Percentiles rank a stretch among this genome's conserved stretches.
Conservation (phyloP, 2,797 vertebrate species). For the Alectoris magna region DNA sequence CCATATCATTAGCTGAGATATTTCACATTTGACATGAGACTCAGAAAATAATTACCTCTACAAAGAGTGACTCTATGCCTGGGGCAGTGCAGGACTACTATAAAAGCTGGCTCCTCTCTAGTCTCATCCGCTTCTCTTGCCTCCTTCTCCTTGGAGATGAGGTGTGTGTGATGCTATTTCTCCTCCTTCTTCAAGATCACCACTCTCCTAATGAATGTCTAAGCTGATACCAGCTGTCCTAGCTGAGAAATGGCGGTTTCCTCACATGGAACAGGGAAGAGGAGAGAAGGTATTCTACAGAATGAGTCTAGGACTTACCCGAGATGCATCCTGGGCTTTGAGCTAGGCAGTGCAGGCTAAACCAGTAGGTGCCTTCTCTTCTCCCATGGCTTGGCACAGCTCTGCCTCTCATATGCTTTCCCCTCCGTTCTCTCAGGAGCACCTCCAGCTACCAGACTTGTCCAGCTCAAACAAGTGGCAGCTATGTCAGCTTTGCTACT, state of each 20-base stretch:
- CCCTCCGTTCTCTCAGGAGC: background rate
- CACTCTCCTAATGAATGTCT: fast-evolving
- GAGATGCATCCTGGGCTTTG: background rate
- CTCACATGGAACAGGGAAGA: background rate
- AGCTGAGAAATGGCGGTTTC: fast-evolving
- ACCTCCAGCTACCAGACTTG: too few species aligned
- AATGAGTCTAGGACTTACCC: too few species aligned
- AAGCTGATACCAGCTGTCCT: fast-evolving
- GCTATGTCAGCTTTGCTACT: background rate
- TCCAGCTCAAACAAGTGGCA: background rate
- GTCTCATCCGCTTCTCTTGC: background rate
- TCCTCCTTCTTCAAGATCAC: background rate
- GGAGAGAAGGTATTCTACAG: background rate
- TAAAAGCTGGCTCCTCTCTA: background rate
- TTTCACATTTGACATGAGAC: background rate
- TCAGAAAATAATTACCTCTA: background rate
- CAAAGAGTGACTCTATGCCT: background rate
- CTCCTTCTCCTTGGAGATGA: background rate
- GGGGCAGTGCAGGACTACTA: background rate
- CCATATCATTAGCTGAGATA: background rate
- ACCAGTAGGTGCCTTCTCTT: background rate
- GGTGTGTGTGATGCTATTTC: background rate
- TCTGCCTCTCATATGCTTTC: background rate
- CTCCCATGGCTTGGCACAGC: too few species aligned
- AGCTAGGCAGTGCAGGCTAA: background rate